Evolutionary conservation across 64 coral and sea anemone genomes (phyloP).

Genomic region (Acropora tenuis): DNA sequence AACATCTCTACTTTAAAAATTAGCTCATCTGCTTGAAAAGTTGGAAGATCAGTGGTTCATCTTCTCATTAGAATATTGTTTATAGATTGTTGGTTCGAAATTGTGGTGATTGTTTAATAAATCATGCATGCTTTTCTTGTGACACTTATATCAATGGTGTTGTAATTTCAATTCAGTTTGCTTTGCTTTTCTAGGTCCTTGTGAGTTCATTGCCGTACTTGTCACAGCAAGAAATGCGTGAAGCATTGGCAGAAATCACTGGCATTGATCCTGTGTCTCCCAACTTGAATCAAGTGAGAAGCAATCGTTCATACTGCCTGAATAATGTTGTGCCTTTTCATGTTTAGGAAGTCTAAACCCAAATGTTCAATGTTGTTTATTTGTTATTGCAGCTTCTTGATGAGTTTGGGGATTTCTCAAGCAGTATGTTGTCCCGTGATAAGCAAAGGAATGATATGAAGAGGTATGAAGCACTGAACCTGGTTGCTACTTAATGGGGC

Average conservation of each 20-base stretch:
- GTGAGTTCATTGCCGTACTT: conserved; percentile 54
- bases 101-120: too few species aligned
- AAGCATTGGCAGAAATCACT: conserved; percentile 69
- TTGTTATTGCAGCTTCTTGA: not conserved
- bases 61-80: too few species aligned
- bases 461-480: conserved; percentile 29
- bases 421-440: not conserved
- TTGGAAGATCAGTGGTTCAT: too few species aligned
- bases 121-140: too few species aligned
- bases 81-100: too few species aligned
- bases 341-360: not conserved
- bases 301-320: not conserved
- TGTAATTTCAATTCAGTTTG: not conserved
- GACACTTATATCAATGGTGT: too few species aligned
- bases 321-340: not conserved
- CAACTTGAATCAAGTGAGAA: conserved; percentile 45
- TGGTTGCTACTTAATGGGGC: too few species aligned
- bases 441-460: not conserved
- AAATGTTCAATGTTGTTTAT: too few species aligned
- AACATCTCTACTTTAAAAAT: too few species aligned
- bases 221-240: conserved; percentile 48
- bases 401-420: not conserved
- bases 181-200: conserved; percentile 58
- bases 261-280: conserved; percentile 41
- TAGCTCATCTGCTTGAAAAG: too few species aligned